A percentile compares a stretch with the other conserved stretches of the same genome.
These are phyloP conservation scores for Xenentodon cancila DNA, from an alignment of 2,797 vertebrate species.

Conservation along the genomic window DNA sequence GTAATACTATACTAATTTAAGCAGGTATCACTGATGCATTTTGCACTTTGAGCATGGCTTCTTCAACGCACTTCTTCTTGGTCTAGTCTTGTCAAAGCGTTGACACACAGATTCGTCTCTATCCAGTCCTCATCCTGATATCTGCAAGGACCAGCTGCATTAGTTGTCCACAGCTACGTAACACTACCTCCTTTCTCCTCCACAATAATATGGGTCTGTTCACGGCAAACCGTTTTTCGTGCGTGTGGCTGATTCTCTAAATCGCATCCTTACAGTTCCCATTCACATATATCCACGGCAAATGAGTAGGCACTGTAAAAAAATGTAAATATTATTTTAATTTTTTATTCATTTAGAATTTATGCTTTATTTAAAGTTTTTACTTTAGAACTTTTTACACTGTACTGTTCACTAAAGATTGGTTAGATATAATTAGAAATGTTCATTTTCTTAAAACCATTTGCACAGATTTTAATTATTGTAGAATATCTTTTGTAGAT, in stretches of 20 bases:
- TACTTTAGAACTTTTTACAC: no score
- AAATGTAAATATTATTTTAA: not conserved
- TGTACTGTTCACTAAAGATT: no score
- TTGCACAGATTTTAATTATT: no score
- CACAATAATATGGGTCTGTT: conserved; percentile 66
- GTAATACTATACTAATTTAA: no score
- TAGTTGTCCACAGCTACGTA: conserved; percentile 38
- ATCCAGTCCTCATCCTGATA: conserved; percentile 28
- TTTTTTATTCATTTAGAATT: not conserved
- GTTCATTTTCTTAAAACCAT: no score
- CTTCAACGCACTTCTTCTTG: no score
- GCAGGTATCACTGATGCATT: no score
- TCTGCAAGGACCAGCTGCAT: conserved; percentile 63
- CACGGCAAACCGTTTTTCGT: conserved; percentile 34
- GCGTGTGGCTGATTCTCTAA: conserved; percentile 34
- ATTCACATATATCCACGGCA: conserved; percentile 48
- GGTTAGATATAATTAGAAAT: no score
- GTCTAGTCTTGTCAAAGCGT: conserved; percentile 15
- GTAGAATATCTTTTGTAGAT: not conserved
- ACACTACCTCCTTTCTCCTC: conserved; percentile 44
- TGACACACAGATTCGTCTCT: not conserved
- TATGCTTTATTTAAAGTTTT: no score
- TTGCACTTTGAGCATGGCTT: no score
- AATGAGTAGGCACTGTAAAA: conserved; percentile 7
- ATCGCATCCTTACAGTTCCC: conserved; percentile 44